phyloP scores from a whole-genome alignment of 2,113 vertebrate genomes.

The Pseudopodoces humilis region DNA sequence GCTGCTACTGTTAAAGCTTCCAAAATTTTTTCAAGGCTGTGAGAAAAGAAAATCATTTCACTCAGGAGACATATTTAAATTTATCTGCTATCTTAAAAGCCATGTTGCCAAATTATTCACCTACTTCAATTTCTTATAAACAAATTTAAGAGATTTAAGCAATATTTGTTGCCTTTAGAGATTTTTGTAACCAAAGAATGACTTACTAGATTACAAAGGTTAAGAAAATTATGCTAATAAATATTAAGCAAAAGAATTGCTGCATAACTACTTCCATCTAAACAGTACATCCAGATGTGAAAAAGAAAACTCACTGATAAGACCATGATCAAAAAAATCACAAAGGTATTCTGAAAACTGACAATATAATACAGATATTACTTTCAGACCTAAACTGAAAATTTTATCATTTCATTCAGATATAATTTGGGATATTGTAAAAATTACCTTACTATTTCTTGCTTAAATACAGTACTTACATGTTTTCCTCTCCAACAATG shows the following conservation, averaged over 20 bases:
- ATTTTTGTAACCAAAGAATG: neutral
- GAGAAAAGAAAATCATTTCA: conserved; percentile 25
- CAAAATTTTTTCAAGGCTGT: conserved; percentile 94
- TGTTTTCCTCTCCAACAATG: conserved; percentile 96
- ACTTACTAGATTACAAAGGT: neutral
- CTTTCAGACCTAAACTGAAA: neutral
- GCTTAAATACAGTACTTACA: conserved; percentile 74
- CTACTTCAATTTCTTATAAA: neutral
- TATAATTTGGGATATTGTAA: neutral
- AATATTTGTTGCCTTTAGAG: neutral
- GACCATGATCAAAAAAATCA: neutral
- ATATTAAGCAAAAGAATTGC: neutral
- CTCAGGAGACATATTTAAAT: neutral
- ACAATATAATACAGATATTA: neutral
- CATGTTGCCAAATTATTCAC: neutral
- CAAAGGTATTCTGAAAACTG: neutral
- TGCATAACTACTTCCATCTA: neutral
- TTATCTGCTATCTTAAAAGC: neutral
- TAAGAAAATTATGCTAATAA: neutral
- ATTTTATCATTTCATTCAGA: neutral
- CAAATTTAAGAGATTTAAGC: neutral
- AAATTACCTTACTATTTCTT: neutral
- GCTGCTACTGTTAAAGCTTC: conserved; percentile 91
- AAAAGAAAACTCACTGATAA: neutral
- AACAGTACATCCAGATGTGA: neutral